Percentiles rank a stretch among this genome's conserved stretches.
Evolutionary conservation across 2,797 vertebrate genomes (phyloP).

Genomic region (Pampus argenteus): DNA sequence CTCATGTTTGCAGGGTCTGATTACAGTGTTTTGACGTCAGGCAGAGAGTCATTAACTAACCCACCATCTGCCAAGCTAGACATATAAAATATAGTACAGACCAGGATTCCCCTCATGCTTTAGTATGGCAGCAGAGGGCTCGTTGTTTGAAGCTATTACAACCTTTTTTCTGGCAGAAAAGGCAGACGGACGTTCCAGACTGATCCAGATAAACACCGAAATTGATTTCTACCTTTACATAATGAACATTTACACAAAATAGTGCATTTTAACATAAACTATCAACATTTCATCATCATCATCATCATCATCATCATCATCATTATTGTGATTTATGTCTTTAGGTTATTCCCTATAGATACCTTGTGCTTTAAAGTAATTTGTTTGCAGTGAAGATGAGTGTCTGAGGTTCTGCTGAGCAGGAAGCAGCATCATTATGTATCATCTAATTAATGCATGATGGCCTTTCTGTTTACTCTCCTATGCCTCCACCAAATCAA

Average conservation of each 20-base stretch:
- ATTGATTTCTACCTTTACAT: not conserved
- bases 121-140: constrained; percentile 24
- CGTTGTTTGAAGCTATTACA: constrained; percentile 26
- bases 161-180: not conserved
- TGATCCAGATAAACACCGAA: constrained; percentile 6
- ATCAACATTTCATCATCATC: constrained; percentile 7
- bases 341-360: too few relatives aligned
- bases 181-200: too few relatives aligned
- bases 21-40: constrained; percentile 73
- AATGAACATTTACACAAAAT: not conserved
- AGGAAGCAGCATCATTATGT: constrained; percentile 52
- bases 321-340: not conserved
- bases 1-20: constrained; percentile 65
- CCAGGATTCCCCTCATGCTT: constrained; percentile 55
- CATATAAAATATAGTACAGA: constrained; percentile 28
- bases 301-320: constrained; percentile 5
- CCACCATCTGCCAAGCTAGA: constrained; percentile 56
- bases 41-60: constrained; percentile 59
- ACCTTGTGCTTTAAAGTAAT: not conserved
- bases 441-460: constrained; percentile 64
- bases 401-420: constrained; percentile 33
- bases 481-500: constrained; percentile 43
- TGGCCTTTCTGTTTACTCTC: constrained; percentile 47
- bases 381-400: constrained; percentile 1
- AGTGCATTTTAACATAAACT: not conserved